Percentiles rank a stretch among this genome's conserved stretches.
Evolutionary conservation across 1,140 invertebrate genomes (phyloP).

Genomic region (Homalodisca vitripennis): DNA sequence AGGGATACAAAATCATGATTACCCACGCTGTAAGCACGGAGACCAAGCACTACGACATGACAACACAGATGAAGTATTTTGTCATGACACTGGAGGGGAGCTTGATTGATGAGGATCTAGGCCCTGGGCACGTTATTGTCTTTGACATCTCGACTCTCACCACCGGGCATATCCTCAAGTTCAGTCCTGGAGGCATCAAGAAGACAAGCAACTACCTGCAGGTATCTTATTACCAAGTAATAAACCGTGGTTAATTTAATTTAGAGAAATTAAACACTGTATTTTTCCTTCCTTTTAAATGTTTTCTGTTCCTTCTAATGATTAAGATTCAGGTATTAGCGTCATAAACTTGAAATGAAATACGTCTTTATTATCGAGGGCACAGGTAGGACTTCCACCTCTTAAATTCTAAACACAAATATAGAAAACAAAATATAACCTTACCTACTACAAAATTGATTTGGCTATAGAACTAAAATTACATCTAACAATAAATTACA

Average conservation of each 20-base stretch:
- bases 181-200: slow-evolving; percentile 6
- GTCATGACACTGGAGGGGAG: slow-evolving; percentile 15
- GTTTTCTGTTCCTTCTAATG: neutral
- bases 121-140: slow-evolving; percentile 7
- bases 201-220: slow-evolving; percentile 24
- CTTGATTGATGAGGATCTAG: slow-evolving; percentile 1
- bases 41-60: slow-evolving; percentile 24
- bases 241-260: neutral
- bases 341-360: neutral
- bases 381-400: too few relatives aligned
- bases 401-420: too few relatives aligned
- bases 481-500: too few relatives aligned
- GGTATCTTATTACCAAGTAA: neutral
- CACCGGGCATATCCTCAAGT: slow-evolving; percentile 18
- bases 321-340: neutral
- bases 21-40: neutral
- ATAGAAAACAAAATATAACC: too few relatives aligned
- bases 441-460: too few relatives aligned
- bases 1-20: slow-evolving; percentile 8
- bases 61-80: slow-evolving; percentile 20
- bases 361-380: neutral
- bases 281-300: neutral
- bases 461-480: too few relatives aligned
- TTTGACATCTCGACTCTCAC: slow-evolving; percentile 15
- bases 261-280: neutral